phyloP scores from a whole-genome alignment of 2,797 vertebrate genomes.

The Lepus oiostolus region DNA sequence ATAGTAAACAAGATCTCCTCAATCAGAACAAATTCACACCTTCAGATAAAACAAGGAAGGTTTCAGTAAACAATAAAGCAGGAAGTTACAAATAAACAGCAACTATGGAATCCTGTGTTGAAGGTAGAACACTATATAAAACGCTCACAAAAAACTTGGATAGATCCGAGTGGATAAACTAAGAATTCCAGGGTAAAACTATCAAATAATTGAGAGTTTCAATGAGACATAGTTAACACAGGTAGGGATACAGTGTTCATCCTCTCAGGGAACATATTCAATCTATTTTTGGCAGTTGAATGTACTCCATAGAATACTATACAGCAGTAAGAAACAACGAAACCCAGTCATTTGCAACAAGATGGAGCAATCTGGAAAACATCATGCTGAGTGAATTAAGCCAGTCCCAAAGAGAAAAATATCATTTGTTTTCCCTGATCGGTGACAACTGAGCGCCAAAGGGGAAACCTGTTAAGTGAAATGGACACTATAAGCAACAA shows the following conservation, averaged over 20 bases:
- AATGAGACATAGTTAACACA: background rate
- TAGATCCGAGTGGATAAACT: background rate
- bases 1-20: background rate
- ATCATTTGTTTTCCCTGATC: too few species aligned
- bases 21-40: background rate
- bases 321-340: too few species aligned
- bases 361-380: too few species aligned
- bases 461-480: too few species aligned
- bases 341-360: too few species aligned
- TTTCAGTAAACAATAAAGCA: background rate
- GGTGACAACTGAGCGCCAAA: too few species aligned
- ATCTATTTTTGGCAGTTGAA: background rate
- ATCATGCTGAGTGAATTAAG: too few species aligned
- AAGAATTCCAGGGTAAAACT: background rate
- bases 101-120: background rate
- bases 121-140: background rate
- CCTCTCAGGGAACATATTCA: background rate
- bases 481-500: too few species aligned
- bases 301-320: too few species aligned
- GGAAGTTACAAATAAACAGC: background rate
- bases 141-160: conserved; percentile 16
- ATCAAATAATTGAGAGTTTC: background rate
- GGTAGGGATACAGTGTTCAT: background rate
- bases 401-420: too few species aligned
- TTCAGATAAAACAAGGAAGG: background rate